phyloP scores from a whole-genome alignment of 2,797 vertebrate species.

The Helarctos malayanus region DNA sequence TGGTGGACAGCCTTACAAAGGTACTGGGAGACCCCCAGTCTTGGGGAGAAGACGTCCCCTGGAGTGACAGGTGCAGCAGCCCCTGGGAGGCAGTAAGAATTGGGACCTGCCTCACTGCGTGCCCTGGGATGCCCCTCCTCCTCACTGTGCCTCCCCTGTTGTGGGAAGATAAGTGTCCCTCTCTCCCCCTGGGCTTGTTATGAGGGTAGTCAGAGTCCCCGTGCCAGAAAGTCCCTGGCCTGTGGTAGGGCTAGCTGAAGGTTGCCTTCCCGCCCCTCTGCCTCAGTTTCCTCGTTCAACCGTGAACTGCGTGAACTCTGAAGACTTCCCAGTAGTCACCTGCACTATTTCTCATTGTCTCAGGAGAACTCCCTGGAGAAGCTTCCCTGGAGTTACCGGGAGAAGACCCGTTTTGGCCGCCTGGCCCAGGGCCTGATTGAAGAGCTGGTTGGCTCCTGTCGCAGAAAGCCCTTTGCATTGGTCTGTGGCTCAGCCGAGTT shows the following conservation, averaged over 20 bases:
- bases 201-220: not conserved
- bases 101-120: accelerated
- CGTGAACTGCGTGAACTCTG: not conserved
- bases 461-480: constrained; percentile 87
- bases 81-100: not conserved
- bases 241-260: not conserved
- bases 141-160: not conserved
- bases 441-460: constrained; percentile 86
- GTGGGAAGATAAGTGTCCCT: not conserved
- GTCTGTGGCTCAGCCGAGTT: constrained; percentile 90
- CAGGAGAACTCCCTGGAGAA: constrained; percentile 88
- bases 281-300: not conserved
- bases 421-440: constrained; percentile 85
- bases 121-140: not conserved
- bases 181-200: not conserved
- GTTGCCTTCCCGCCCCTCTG: not conserved
- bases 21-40: not conserved
- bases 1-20: not conserved
- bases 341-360: constrained; percentile 57
- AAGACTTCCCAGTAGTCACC: not conserved
- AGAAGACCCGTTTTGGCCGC: constrained; percentile 86
- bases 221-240: not conserved
- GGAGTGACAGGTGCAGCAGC: not conserved
- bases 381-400: constrained; percentile 90
- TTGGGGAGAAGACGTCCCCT: not conserved